Evolutionary conservation across 2,888 invertebrate species (phyloP).

Genomic region (Callyntrura sp.): DNA sequence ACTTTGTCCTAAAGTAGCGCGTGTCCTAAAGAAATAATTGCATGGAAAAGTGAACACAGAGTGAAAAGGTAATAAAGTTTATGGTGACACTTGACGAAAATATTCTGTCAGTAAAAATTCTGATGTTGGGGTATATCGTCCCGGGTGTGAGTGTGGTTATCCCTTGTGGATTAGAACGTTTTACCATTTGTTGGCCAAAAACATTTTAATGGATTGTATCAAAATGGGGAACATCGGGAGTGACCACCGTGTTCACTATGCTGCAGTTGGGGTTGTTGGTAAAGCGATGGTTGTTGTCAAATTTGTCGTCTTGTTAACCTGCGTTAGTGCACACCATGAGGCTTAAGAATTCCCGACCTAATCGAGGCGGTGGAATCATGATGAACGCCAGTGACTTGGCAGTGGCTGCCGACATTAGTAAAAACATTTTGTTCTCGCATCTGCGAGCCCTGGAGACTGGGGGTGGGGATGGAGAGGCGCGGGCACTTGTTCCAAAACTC

Average conservation of each 20-base stretch:
- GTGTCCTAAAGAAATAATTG: not conserved
- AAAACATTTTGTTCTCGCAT: constrained; percentile 75
- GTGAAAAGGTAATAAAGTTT: not conserved
- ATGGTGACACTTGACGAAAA: not conserved
- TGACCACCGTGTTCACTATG: not conserved
- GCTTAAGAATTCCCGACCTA: constrained; percentile 73
- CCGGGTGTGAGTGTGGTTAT: not conserved
- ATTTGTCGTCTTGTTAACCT: not conserved
- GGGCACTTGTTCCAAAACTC: constrained; percentile 49
- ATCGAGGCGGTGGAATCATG: constrained; percentile 69
- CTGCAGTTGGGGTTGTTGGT: not conserved
- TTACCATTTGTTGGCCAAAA: not conserved
- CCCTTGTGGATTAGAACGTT: not conserved
- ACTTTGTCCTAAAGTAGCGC: too few relatives aligned
- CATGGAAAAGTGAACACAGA: not conserved
- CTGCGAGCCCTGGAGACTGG: constrained; percentile 57
- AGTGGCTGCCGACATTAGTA: constrained; percentile 54
- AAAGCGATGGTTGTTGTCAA: not conserved
- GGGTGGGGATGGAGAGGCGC: too few relatives aligned
- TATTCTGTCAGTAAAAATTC: not conserved
- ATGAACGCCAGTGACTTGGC: constrained; percentile 64
- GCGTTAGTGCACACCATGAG: constrained; percentile 49
- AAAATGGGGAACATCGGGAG: not conserved
- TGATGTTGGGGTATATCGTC: not conserved
- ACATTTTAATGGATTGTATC: not conserved